Base-by-base conservation (phyloP, 2,888 invertebrate species). In the Allygus modestus region DNA sequence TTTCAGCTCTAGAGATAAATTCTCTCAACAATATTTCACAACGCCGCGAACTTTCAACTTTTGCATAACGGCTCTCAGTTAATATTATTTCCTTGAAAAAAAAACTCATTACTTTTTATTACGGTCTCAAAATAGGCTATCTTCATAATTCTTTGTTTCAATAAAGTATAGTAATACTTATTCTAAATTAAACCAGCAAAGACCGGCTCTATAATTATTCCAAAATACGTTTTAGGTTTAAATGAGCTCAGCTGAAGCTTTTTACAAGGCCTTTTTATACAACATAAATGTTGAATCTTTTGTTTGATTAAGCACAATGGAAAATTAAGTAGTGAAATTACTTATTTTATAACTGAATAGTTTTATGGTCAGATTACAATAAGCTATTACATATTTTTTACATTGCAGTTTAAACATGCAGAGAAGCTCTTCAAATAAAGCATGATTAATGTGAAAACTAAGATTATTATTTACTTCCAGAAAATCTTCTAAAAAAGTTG, bases 61-160 rank as follows among this genome's bases (percentile, higher is more conserved):
- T 12, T 65, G 65, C 65, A 28, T 65, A 65, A 65, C 65, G 65
- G 28, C 65, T 28, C 31, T 65, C 31, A 65, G 9, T 65, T 65
- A 65, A 65, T 65, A 31, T 31, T 65, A 65, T 65, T 28, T 31
- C 2, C 26, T 51, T 17, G 51, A 4, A 5, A 28, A 65, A 65
- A 65, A 65, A 26, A 20, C 58, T 0, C 65, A 65, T 65, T 28
- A 65, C 65, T 65, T 65, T 65, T 65, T 65, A 65, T 65, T 65
- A 65, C 65, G 0, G 17, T 11, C 20, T 28, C 15, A 65, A 28
- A 65, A 28, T 65, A 28, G 2, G 1, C 17, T 65, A 65, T 65
- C 28, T 28, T 65, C 31, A 65, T 65, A 65, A 12, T n/a, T 65
- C 1, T 28, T 28, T 9, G 31, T 65, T 54, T 54, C 54, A 12